These are phyloP conservation scores for Saccostrea glomerata DNA, from an alignment of 1,140 invertebrate species.

Conservation along the genomic window DNA sequence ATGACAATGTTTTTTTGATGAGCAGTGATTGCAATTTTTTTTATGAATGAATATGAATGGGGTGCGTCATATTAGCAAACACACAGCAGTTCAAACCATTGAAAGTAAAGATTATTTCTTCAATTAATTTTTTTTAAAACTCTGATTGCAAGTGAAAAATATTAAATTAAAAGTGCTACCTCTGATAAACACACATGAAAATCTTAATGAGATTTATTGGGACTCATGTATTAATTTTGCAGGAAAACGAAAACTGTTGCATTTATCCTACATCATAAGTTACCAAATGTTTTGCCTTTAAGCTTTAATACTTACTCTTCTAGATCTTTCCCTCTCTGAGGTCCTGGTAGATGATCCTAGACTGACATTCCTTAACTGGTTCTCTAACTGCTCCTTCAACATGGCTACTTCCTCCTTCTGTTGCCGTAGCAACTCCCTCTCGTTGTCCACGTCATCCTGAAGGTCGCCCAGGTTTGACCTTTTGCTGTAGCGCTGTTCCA, in stretches of 20 bases:
- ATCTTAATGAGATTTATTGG: background rate
- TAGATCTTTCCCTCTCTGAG: background rate
- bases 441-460: slow-evolving; percentile 71
- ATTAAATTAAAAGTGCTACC: background rate
- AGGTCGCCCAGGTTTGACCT: slow-evolving; percentile 73
- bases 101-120: background rate
- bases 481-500: slow-evolving; percentile 49
- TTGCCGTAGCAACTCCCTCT: slow-evolving; percentile 67
- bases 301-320: background rate
- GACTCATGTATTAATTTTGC: too few relatives aligned
- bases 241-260: too few relatives aligned
- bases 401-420: slow-evolving; percentile 71
- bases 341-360: background rate
- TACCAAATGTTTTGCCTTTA: background rate
- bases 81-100: background rate
- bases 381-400: slow-evolving; percentile 70
- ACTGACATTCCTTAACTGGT: slow-evolving; percentile 62
- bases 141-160: background rate
- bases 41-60: background rate
- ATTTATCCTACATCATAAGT: background rate
- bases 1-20: background rate
- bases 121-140: background rate
- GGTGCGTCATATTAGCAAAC: background rate
- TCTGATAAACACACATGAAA: background rate
- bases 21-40: background rate